Evolutionary conservation across 2,888 invertebrate species (phyloP).

Genomic region (Pheosia tremula): DNA sequence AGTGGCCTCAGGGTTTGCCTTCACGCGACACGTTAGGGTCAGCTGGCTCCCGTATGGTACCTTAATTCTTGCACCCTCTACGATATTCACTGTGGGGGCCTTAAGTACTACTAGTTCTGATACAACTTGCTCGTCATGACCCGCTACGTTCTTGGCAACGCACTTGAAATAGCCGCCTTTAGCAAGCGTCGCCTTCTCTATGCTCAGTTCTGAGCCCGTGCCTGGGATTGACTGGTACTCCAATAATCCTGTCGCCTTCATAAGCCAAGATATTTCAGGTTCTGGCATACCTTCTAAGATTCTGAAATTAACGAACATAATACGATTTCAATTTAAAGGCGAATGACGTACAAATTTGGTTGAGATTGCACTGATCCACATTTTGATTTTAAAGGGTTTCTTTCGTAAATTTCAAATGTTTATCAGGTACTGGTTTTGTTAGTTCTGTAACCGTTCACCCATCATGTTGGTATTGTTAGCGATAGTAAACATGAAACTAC

Average conservation of each 20-base stretch:
- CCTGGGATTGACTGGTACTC: slow-evolving; percentile 5
- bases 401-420: too few relatives aligned
- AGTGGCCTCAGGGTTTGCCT: background rate
- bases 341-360: too few relatives aligned
- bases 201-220: slow-evolving; percentile 5
- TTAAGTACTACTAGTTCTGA: background rate
- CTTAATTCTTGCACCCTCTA: background rate
- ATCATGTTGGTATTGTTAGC: too few relatives aligned
- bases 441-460: too few relatives aligned
- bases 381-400: too few relatives aligned
- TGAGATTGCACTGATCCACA: too few relatives aligned
- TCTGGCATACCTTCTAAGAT: background rate
- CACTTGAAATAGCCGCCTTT: slow-evolving; percentile 6
- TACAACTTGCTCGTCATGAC: background rate
- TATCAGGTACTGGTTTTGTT: too few relatives aligned
- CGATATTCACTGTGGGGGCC: background rate
- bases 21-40: background rate
- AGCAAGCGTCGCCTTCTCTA: background rate
- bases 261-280: background rate
- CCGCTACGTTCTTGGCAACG: slow-evolving; percentile 4
- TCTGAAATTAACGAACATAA: background rate
- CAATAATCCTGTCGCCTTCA: background rate
- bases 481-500: background rate
- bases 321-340: too few relatives aligned
- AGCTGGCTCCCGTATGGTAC: background rate